Evolutionary conservation across 2,113 vertebrate species (phyloP).

Genomic region (Axis porcinus): DNA sequence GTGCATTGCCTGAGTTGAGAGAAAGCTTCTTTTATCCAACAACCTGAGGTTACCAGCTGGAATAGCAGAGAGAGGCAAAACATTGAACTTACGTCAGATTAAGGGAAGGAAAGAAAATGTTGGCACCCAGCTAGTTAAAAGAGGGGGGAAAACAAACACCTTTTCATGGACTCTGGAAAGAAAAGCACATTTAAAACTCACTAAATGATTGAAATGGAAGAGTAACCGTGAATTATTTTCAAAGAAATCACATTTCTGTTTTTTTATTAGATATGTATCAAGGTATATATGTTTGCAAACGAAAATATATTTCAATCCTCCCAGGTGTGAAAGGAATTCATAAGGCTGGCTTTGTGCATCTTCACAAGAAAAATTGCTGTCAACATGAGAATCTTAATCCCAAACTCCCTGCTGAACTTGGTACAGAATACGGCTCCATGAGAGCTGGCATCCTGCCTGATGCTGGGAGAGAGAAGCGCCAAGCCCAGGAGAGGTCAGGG

Average conservation of each 20-base stretch:
- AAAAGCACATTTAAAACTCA: constrained; percentile 51
- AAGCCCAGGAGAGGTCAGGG: neutral
- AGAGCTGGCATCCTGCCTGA: neutral
- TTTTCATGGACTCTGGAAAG: constrained; percentile 28
- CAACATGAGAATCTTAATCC: constrained; percentile 20
- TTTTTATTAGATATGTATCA: neutral
- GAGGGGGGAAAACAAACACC: neutral
- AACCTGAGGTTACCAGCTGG: constrained; percentile 66
- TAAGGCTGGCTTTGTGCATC: neutral
- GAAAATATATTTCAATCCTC: neutral
- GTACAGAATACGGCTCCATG: neutral
- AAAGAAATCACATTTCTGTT: neutral
- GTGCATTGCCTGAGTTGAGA: neutral
- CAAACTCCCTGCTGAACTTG: constrained; percentile 17
- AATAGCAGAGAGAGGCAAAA: constrained; percentile 64
- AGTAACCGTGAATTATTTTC: neutral
- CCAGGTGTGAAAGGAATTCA: constrained; percentile 10
- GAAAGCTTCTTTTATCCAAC: constrained; percentile 38
- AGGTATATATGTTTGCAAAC: neutral
- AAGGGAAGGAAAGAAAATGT: constrained; percentile 39
- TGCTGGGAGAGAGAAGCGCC: neutral
- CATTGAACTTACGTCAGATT: constrained; percentile 19
- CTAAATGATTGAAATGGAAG: constrained; percentile 10
- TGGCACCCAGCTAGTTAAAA: neutral
- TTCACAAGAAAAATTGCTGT: constrained; percentile 41